Evolutionary conservation across 2,113 vertebrate genomes (phyloP).

Genomic region (Pygathrix nemaeus): DNA sequence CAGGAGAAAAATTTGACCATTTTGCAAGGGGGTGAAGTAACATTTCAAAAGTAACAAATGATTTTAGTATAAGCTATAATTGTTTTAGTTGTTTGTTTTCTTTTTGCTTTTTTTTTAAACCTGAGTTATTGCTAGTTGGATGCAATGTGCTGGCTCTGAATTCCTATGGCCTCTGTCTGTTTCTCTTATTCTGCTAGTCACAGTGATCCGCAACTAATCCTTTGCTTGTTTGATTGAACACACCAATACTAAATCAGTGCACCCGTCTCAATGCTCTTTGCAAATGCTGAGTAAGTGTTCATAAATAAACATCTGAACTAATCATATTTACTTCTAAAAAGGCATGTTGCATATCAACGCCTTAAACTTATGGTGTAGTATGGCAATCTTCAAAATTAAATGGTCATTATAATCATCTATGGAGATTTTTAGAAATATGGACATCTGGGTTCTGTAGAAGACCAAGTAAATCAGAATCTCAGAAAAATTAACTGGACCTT

Average conservation of each 20-base stretch:
- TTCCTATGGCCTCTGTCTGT: neutral
- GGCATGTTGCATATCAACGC: neutral
- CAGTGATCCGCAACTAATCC: neutral
- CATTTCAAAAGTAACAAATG: neutral
- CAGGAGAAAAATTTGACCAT: neutral
- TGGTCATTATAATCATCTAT: neutral
- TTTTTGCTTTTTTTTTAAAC: neutral
- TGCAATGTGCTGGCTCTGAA: neutral
- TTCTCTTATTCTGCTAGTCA: neutral
- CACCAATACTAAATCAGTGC: neutral
- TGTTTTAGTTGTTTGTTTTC: neutral
- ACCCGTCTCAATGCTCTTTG: neutral
- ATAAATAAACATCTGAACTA: neutral
- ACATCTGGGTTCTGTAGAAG: neutral
- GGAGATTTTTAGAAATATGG: neutral
- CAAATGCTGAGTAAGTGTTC: neutral
- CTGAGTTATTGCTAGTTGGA: neutral
- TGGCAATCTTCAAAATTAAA: neutral
- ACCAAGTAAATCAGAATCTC: neutral
- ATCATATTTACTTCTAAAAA: neutral
- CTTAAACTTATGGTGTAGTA: neutral
- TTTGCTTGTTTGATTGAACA: neutral
- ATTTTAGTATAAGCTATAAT: neutral
- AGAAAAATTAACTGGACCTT: neutral
- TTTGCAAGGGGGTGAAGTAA: neutral